These are phyloP conservation scores for Sebastes schlegelii DNA, from an alignment of 2,113 vertebrate genomes.

Conservation along the genomic window DNA sequence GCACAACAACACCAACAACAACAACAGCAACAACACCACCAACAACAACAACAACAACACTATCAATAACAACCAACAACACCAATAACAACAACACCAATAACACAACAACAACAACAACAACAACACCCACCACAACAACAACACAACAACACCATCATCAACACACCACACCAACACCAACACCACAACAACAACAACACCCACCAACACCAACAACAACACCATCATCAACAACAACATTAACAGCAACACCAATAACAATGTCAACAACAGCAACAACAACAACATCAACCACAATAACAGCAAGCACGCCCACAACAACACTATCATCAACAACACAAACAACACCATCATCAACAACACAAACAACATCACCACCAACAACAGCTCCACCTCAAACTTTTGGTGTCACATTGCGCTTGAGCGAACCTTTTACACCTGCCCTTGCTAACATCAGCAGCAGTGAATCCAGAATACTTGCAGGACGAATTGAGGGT, in stretches of 20 bases:
- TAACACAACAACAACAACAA: too few species aligned
- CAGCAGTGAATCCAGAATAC: too few species aligned
- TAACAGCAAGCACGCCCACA: neutral
- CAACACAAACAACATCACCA: neutral
- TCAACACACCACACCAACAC: too few species aligned
- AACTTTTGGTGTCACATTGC: too few species aligned
- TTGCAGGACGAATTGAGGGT: too few species aligned
- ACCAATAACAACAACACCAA: too few species aligned
- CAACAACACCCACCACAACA: too few species aligned
- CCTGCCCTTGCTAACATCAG: neutral
- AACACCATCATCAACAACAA: neutral
- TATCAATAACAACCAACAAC: too few species aligned
- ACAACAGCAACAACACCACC: neutral
- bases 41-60: too few species aligned
- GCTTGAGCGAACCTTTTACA: neutral
- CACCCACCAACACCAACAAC: neutral
- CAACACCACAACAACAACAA: too few species aligned
- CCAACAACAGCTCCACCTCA: neutral
- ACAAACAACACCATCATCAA: neutral
- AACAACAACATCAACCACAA: neutral
- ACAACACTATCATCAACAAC: neutral
- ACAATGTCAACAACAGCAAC: neutral
- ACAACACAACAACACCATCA: too few species aligned
- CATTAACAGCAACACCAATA: neutral
- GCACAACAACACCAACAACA: neutral